These are phyloP conservation scores for Hucho hucho DNA, from an alignment of 2,113 vertebrate species.

Conservation along the genomic window DNA sequence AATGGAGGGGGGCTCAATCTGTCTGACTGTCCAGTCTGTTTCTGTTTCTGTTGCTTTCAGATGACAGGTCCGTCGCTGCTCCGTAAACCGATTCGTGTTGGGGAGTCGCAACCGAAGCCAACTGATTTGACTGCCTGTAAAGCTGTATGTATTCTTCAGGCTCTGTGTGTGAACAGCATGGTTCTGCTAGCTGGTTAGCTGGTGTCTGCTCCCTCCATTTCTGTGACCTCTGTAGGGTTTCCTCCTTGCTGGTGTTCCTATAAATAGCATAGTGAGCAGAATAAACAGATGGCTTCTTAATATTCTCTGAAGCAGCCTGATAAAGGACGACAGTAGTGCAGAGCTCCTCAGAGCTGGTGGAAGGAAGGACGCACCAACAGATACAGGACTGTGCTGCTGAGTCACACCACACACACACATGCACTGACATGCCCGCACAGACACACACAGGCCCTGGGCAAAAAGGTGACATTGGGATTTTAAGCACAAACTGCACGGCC, in stretches of 20 bases:
- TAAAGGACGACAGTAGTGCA: constrained; percentile 20
- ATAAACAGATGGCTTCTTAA: constrained; percentile 41
- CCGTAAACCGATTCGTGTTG: constrained; percentile 11
- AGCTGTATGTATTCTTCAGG: neutral
- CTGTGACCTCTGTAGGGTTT: constrained; percentile 25
- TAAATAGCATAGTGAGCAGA: constrained; percentile 17
- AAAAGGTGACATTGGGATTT: constrained; percentile 22
- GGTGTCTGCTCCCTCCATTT: constrained; percentile 7
- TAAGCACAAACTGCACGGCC: neutral
- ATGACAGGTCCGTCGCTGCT: constrained; percentile 27
- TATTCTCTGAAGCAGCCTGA: constrained; percentile 37
- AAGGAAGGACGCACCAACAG: constrained; percentile 17
- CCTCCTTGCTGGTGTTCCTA: constrained; percentile 17
- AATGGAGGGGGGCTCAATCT: constrained; percentile 44
- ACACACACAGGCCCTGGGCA: constrained; percentile 25
- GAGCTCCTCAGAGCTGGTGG: neutral
- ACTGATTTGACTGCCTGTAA: constrained; percentile 7
- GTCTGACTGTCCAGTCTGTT: constrained; percentile 36
- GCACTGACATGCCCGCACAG: neutral
- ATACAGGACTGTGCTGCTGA: constrained; percentile 22
- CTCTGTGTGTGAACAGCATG: constrained; percentile 9
- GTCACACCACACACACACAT: constrained; percentile 11
- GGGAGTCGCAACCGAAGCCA: constrained; percentile 24
- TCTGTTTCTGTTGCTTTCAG: constrained; percentile 25
- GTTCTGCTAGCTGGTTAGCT: neutral